Evolutionary conservation across 2,797 vertebrate species (phyloP).

Genomic region (Dallia pectoralis): DNA sequence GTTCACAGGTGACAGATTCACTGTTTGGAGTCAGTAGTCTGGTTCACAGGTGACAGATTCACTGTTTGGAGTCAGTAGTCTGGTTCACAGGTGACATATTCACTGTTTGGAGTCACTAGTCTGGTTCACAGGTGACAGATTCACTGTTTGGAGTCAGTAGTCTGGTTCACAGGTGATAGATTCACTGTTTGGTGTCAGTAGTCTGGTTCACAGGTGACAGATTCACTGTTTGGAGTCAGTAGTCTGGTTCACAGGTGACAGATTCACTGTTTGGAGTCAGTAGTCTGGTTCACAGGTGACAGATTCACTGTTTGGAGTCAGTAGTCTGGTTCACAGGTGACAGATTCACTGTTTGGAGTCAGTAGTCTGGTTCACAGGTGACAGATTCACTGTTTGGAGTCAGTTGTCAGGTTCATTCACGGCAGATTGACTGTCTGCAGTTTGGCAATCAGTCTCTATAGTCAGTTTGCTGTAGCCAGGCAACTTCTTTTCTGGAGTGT

Average conservation of each 20-base stretch:
- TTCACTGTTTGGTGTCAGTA: conserved; percentile 76
- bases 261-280: conserved; percentile 74
- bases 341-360: conserved; percentile 82
- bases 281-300: conserved; percentile 47
- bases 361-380: conserved; percentile 53
- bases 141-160: conserved; percentile 23
- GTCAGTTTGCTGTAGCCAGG: not conserved
- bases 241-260: too few relatives aligned
- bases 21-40: conserved; percentile 77
- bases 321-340: too few relatives aligned
- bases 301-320: conserved; percentile 40
- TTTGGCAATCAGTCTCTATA: conserved; percentile 69
- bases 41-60: conserved; percentile 32
- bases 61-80: conserved; percentile 21
- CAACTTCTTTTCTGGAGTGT: not conserved
- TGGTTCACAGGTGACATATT: too few relatives aligned
- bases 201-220: conserved; percentile 37
- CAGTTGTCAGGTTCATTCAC: too few relatives aligned
- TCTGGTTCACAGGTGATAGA: too few relatives aligned
- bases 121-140: conserved; percentile 34
- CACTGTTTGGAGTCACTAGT: conserved; percentile 77
- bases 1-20: too few relatives aligned
- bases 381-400: conserved; percentile 27
- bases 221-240: conserved; percentile 26
- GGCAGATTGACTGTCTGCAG: conserved; percentile 66